A percentile compares a stretch with the other conserved stretches of the same genome.
phyloP scores from a whole-genome alignment of 2,888 invertebrate species.

The Diabrotica balteata region DNA sequence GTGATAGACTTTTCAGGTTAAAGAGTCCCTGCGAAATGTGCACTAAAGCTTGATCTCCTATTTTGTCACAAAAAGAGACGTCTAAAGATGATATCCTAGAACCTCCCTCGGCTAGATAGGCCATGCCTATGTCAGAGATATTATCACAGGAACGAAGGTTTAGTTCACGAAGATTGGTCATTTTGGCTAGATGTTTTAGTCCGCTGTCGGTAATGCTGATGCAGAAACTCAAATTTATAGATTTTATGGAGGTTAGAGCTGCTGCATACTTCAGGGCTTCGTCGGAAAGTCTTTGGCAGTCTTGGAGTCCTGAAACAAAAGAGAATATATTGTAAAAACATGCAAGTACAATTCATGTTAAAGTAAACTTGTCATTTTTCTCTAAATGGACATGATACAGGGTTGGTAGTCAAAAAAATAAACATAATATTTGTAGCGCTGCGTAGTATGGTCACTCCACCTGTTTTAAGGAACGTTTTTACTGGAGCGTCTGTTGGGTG shows the following conservation, averaged over 20 bases:
- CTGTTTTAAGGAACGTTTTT: too few relatives aligned
- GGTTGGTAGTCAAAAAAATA: too few relatives aligned
- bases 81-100: slow-evolving; percentile 83
- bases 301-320: slow-evolving; percentile 66
- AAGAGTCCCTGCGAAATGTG: slow-evolving; percentile 91
- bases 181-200: slow-evolving; percentile 84
- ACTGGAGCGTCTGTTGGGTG: too few relatives aligned
- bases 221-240: slow-evolving; percentile 93
- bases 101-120: slow-evolving; percentile 89
- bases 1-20: slow-evolving; percentile 79
- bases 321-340: neutral
- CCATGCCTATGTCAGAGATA: slow-evolving; percentile 90
- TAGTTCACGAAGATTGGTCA: slow-evolving; percentile 83
- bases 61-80: slow-evolving; percentile 95
- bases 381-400: too few relatives aligned
- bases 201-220: slow-evolving; percentile 94
- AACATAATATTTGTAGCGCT: too few relatives aligned
- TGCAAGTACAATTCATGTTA: too few relatives aligned
- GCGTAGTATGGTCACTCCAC: too few relatives aligned
- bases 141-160: slow-evolving; percentile 93
- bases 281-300: slow-evolving; percentile 93
- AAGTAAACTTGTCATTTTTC: too few relatives aligned
- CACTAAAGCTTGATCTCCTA: slow-evolving; percentile 87
- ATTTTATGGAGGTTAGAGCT: slow-evolving; percentile 81
- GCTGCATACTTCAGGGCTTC: slow-evolving; percentile 86